Conservation (phyloP, 2,888 invertebrate species). For the Cryptophagus acutangulus region DNA sequence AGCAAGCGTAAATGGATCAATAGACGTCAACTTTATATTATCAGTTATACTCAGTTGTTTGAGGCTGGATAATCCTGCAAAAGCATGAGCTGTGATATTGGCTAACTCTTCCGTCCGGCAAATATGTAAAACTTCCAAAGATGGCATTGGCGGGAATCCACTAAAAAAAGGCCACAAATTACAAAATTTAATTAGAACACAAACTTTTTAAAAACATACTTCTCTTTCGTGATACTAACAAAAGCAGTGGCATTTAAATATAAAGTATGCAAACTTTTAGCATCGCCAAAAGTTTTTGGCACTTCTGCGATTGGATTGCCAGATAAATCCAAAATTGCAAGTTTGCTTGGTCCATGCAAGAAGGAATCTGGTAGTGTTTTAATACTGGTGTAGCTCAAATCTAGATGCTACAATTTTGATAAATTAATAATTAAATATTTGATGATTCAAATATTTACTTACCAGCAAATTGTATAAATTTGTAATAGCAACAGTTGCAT, state of each 20-base stretch:
- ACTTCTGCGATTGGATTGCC: conserved; percentile 53
- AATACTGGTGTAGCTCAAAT: conserved; percentile 64
- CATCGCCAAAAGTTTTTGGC: conserved; percentile 58
- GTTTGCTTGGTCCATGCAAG: conserved; percentile 61
- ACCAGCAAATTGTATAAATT: conserved; percentile 63
- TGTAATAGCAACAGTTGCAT: conserved; percentile 61
- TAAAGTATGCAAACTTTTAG: conserved; percentile 56
- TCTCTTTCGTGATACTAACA: conserved; percentile 48
- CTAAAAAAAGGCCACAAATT: conserved; percentile 43
- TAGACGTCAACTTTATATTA: conserved; percentile 56
- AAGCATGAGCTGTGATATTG: conserved; percentile 52
- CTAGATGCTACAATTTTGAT: conserved; percentile 53
- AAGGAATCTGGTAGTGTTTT: conserved; percentile 58
- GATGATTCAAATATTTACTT: conserved; percentile 16
- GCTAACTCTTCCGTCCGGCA: conserved; percentile 60
- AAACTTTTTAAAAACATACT: conserved; percentile 30
- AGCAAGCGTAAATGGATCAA: conserved; percentile 51
- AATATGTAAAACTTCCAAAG: conserved; percentile 62
- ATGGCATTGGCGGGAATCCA: conserved; percentile 60
- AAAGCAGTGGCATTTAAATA: conserved; percentile 70
- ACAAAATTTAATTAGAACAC: conserved; percentile 14
- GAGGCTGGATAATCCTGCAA: conserved; percentile 56
- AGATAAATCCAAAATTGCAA: conserved; percentile 63
- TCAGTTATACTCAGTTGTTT: conserved; percentile 58
- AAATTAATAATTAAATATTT: neutral